These are phyloP conservation scores for Microplitis deprimator DNA, from an alignment of 2,888 invertebrate genomes.

Conservation along the genomic window DNA sequence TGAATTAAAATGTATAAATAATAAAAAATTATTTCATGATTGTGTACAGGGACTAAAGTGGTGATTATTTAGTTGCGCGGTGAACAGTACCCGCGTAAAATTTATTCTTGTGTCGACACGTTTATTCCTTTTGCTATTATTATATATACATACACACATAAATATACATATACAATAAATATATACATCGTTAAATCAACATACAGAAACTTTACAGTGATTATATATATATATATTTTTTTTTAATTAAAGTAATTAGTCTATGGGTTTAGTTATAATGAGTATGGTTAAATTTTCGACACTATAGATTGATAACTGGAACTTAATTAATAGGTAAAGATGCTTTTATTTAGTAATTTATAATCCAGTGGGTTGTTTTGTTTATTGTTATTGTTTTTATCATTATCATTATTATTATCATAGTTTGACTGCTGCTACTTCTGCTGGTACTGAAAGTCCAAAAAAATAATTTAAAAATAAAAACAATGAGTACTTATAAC, in stretches of 20 bases:
- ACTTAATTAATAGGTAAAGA: constrained; percentile 61
- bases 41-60: constrained; percentile 32
- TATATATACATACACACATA: constrained; percentile 10
- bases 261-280: constrained; percentile 62
- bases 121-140: constrained; percentile 17
- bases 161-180: constrained; percentile 30
- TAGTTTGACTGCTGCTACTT: not conserved
- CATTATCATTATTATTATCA: constrained; percentile 24
- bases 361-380: not conserved
- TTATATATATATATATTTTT: constrained; percentile 42
- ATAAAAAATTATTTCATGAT: constrained; percentile 32
- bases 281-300: constrained; percentile 57
- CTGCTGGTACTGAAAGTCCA: not conserved
- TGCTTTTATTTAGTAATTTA: constrained; percentile 22
- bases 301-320: constrained; percentile 59
- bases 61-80: constrained; percentile 32
- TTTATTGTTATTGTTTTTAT: constrained; percentile 18
- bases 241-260: constrained; percentile 44
- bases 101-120: constrained; percentile 34
- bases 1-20: constrained; percentile 53
- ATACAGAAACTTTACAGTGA: constrained; percentile 34
- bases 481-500: constrained; percentile 55
- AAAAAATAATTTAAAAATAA: constrained; percentile 7
- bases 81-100: constrained; percentile 37
- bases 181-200: constrained; percentile 23